phyloP scores from a whole-genome alignment of 2,113 vertebrate genomes.

The Dasyprocta punctata region DNA sequence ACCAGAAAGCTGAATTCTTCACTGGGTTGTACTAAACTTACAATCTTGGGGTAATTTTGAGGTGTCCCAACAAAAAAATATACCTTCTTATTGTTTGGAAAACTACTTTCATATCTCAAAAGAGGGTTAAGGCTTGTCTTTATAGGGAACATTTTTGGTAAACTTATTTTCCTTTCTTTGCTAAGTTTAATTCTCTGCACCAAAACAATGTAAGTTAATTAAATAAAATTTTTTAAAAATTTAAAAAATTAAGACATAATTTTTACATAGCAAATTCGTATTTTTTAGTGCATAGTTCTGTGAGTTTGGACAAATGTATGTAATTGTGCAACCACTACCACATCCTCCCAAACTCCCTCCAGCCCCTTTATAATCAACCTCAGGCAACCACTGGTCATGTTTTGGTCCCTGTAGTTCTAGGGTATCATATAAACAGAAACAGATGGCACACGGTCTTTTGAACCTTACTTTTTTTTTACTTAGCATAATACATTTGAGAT shows the following conservation, averaged over 20 bases:
- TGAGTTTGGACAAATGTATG: background rate
- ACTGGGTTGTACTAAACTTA: background rate
- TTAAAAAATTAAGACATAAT: background rate
- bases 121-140: background rate
- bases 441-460: background rate
- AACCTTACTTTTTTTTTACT: background rate
- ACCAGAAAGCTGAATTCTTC: no score
- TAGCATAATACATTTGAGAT: background rate
- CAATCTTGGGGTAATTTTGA: background rate
- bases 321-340: background rate
- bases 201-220: background rate
- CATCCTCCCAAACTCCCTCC: background rate
- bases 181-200: background rate
- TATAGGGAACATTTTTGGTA: background rate
- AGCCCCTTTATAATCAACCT: background rate
- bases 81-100: no score
- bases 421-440: background rate
- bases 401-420: background rate
- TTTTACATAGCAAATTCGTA: background rate
- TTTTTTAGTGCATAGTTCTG: background rate
- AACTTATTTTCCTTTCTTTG: background rate
- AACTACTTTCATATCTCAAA: background rate
- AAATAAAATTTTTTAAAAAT: no score
- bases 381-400: background rate
- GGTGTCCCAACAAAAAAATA: background rate